Evolutionary conservation across 2,113 vertebrate species (phyloP).

Genomic region (Elanoides forficatus): DNA sequence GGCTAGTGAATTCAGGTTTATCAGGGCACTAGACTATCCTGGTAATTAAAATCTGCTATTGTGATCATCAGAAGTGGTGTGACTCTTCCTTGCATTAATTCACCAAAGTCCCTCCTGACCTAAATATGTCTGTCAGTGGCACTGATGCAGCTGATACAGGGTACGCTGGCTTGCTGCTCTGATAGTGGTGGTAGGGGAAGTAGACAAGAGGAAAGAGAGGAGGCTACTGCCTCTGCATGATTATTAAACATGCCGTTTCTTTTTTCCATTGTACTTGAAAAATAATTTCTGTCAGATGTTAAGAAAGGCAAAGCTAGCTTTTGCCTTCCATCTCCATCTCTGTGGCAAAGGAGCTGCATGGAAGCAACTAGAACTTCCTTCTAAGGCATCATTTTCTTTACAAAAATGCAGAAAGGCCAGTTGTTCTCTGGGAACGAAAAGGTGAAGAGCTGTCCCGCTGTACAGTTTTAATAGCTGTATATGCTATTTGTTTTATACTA

Average conservation of each 20-base stretch:
- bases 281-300: neutral
- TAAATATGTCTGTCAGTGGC: neutral
- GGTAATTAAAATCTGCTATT: constrained; percentile 17
- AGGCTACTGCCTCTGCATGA: neutral
- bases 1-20: constrained; percentile 24
- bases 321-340: neutral
- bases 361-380: neutral
- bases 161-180: neutral
- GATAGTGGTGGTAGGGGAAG: neutral
- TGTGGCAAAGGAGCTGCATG: neutral
- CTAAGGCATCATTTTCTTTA: neutral
- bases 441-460: neutral
- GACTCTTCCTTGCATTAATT: neutral
- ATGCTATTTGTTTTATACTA: neutral
- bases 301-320: neutral
- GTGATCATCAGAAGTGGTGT: neutral
- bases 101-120: neutral
- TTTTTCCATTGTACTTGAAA: neutral
- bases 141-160: neutral
- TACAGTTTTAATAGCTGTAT: neutral
- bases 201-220: neutral
- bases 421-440: neutral
- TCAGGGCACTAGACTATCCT: neutral
- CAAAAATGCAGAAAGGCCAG: neutral
- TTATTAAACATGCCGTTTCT: neutral